Evolutionary conservation across 2,888 invertebrate genomes (phyloP), one percentile per base, ranked within the genome.

Genomic region (Cybosia mesomella): DNA sequence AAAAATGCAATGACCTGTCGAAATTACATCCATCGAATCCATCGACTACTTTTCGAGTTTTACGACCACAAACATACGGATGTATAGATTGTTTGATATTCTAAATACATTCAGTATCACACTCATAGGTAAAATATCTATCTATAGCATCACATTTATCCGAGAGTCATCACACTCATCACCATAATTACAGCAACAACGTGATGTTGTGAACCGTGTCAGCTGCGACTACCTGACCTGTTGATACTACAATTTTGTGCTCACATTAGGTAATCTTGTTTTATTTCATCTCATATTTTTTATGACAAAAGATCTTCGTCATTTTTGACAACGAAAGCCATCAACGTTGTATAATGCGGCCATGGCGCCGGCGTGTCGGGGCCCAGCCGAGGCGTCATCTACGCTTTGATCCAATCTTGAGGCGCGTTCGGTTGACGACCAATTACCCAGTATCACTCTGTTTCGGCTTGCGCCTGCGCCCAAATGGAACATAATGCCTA

Each of bases 281-380:
- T 92, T 91, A 89, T 91, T 92, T 89, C 91, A 88, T 90, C 89
- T 89, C 87, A 85, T 88, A 85, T 90, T 94, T 92, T 93, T 94
- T 93, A 92, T 86, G 88, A 90, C 91, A 90, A 92, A 89, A 90
- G 93, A 93, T 94, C 95, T 93, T 90, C 94, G 94, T 94, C 94
- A 94, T 92, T 95, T 95, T 93, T 95, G 94, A 94, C 94, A 94
- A 91, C 94, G 94, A 94, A 94, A 94, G 93, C 93, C 92, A 95
- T 95, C 95, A 94, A 92, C 92, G 85, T 88, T 92, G 92, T 95
- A 86, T 87, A 94, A 95, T 93, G 90, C 87, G 89, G 85, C 85
- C 78, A 83, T 88, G 95, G 95, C 95, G 95, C 95, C 95, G 89
- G 81, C 75, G 85, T 80, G 92, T 85, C 92, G 93, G 90, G 92